phyloP scores from a whole-genome alignment of 2,888 invertebrate species.

The Crepidodera aurea region DNA sequence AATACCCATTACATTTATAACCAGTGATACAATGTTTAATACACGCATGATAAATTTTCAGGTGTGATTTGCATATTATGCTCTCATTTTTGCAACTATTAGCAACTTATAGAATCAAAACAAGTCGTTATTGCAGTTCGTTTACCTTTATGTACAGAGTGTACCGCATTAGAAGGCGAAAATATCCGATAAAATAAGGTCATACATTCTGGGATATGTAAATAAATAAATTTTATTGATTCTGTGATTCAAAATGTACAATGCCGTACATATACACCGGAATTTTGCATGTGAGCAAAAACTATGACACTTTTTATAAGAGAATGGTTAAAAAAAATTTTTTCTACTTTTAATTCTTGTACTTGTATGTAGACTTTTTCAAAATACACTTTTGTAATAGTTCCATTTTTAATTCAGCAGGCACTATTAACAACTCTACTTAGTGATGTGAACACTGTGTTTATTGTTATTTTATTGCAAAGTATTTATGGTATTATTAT shows the following conservation, averaged over 20 bases:
- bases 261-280: too few species aligned
- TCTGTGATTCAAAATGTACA: too few species aligned
- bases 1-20: constrained; percentile 28
- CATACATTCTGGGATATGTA: too few species aligned
- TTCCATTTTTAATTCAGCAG: background rate
- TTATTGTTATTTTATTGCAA: constrained; percentile 29
- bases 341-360: too few species aligned
- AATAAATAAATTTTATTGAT: too few species aligned
- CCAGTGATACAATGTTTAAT: constrained; percentile 28
- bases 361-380: too few species aligned
- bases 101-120: constrained; percentile 29
- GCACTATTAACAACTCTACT: constrained; percentile 16
- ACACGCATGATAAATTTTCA: constrained; percentile 35
- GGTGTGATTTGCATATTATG: constrained; percentile 34
- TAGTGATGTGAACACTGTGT: constrained; percentile 22
- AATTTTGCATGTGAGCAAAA: too few species aligned
- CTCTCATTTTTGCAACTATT: constrained; percentile 30
- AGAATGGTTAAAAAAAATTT: too few species aligned
- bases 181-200: too few species aligned
- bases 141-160: constrained; percentile 38
- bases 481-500: constrained; percentile 25
- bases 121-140: constrained; percentile 36
- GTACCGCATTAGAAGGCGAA: too few species aligned
- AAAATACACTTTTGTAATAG: too few species aligned
- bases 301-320: too few species aligned